Percentiles rank a stretch among this genome's conserved stretches.
Conservation (phyloP, 2,113 vertebrate genomes). For the Suricata suricatta region DNA sequence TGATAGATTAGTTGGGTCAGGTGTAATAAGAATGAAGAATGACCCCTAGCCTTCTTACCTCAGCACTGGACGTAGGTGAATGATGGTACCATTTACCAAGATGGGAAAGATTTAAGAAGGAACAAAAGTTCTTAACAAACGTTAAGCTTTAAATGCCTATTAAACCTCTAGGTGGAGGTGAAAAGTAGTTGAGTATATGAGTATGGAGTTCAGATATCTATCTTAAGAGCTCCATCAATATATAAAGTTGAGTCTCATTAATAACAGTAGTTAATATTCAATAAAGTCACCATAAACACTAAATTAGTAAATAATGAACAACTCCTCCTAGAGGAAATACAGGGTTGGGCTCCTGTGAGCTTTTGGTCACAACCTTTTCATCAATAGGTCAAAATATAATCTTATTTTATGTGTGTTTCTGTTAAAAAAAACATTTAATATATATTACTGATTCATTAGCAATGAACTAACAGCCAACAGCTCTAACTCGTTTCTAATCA, state of each 20-base stretch:
- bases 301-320: conserved; percentile 13
- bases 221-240: not conserved
- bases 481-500: not conserved
- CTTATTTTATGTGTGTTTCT: not conserved
- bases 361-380: not conserved
- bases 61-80: not conserved
- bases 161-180: not conserved
- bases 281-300: not conserved
- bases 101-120: not conserved
- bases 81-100: not conserved
- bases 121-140: not conserved
- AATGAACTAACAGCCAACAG: not conserved
- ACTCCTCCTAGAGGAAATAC: not conserved
- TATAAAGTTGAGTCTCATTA: not conserved
- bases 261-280: not conserved
- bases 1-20: not conserved
- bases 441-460: not conserved
- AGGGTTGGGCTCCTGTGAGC: not conserved
- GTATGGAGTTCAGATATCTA: not conserved
- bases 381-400: not conserved
- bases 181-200: not conserved
- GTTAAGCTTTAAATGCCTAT: conserved; percentile 36
- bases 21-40: not conserved
- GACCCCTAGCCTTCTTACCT: not conserved
- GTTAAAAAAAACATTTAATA: not conserved